A percentile compares a stretch with the other conserved stretches of the same genome.
Evolutionary conservation across 2,797 vertebrate genomes (phyloP).

Genomic region (Enoplosus armatus): DNA sequence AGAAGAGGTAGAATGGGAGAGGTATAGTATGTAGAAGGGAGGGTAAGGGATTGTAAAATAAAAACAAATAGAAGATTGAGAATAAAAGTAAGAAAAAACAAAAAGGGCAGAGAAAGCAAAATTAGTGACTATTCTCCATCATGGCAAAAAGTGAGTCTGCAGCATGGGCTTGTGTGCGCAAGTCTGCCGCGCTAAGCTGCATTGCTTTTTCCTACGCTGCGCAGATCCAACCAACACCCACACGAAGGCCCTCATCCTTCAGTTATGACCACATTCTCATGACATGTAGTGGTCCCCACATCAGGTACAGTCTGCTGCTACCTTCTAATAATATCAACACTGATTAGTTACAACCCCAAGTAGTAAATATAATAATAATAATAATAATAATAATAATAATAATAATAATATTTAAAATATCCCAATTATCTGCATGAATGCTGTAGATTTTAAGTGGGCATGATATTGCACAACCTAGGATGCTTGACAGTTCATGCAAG

Average conservation of each 20-base stretch:
- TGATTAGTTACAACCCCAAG: not conserved
- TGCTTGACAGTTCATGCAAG: conserved; percentile 89
- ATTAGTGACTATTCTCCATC: conserved; percentile 92
- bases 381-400: not conserved
- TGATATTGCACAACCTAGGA: conserved; percentile 92
- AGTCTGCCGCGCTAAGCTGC: conserved; percentile 97
- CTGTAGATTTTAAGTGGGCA: not conserved
- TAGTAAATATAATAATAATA: not conserved
- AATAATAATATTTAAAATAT: not conserved
- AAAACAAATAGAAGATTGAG: conserved; percentile 87
- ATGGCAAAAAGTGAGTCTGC: conserved; percentile 99
- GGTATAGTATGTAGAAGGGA: conserved; percentile 80
- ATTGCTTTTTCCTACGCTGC: conserved; percentile 98
- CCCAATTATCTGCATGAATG: not conserved
- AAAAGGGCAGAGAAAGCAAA: conserved; percentile 85
- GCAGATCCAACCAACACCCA: conserved; percentile 95
- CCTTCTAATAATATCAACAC: not conserved
- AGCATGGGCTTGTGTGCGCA: conserved; percentile 97
- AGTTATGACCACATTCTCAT: conserved; percentile 86
- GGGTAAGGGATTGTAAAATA: conserved; percentile 75
- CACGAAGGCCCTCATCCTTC: conserved; percentile 92
- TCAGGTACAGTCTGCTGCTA: not conserved
- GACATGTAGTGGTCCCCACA: conserved; percentile 34
- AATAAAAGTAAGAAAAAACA: conserved; percentile 86
- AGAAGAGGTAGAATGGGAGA: conserved; percentile 72